Evolutionary conservation across 2,797 vertebrate genomes (phyloP).

Genomic region (Harpagifer antarcticus): DNA sequence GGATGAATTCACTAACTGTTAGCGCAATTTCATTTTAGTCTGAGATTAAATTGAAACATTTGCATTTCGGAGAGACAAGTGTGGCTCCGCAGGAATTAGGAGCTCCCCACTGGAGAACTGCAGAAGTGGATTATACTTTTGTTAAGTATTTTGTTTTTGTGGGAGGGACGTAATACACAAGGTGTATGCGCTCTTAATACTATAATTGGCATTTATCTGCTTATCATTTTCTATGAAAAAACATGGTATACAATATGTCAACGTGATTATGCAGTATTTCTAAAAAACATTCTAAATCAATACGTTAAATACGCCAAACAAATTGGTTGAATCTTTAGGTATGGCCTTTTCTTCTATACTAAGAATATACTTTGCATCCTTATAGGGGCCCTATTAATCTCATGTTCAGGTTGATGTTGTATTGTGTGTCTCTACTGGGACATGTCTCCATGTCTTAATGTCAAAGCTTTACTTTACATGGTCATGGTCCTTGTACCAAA

Average conservation of each 20-base stretch:
- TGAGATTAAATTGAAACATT: slow-evolving; percentile 54
- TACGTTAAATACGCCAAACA: not conserved
- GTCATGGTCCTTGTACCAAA: not conserved
- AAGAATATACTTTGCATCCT: not conserved
- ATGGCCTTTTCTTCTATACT: too few species aligned
- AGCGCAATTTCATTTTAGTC: slow-evolving; percentile 45
- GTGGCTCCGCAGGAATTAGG: slow-evolving; percentile 16
- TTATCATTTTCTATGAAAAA: not conserved
- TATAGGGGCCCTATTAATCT: not conserved
- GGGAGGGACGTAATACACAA: not conserved
- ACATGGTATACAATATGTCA: not conserved
- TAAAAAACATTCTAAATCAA: not conserved
- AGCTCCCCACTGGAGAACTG: slow-evolving; percentile 21
- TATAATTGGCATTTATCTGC: not conserved
- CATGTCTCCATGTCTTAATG: too few species aligned
- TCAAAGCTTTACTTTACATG: not conserved
- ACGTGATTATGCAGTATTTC: too few species aligned
- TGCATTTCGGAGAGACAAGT: slow-evolving; percentile 37
- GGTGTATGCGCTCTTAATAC: not conserved
- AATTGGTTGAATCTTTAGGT: not conserved
- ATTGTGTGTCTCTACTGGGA: too few species aligned
- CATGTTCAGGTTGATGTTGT: too few species aligned
- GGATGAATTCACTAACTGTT: slow-evolving; percentile 33
- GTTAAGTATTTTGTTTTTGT: not conserved
- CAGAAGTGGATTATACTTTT: not conserved